phyloP scores from a whole-genome alignment of 2,113 vertebrate species.

The Nibea albiflora region DNA sequence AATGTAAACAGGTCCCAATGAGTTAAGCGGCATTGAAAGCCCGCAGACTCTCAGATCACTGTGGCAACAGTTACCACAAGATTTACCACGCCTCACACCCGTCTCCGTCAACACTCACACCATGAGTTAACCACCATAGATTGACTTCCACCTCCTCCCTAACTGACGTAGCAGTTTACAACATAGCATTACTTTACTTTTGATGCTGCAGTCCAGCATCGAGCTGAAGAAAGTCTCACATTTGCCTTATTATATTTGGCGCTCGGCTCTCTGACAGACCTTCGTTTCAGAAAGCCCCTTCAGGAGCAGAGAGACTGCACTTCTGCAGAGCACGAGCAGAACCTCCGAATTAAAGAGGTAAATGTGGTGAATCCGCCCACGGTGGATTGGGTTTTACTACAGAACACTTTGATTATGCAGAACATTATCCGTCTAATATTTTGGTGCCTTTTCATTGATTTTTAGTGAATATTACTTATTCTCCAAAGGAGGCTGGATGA shows the following conservation, averaged over 20 bases:
- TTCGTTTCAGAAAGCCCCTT: slow-evolving; percentile 5
- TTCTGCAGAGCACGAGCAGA: neutral
- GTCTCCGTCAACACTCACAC: neutral
- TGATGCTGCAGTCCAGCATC: slow-evolving; percentile 2
- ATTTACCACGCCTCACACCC: neutral
- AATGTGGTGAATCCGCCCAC: neutral
- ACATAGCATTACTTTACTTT: neutral
- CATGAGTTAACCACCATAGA: neutral
- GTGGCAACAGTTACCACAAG: neutral
- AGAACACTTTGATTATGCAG: neutral
- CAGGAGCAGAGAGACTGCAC: neutral
- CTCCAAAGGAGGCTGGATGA: neutral
- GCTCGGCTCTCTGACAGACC: slow-evolving; percentile 8
- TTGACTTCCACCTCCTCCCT: neutral
- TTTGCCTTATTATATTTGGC: slow-evolving; percentile 19
- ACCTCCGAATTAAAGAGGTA: neutral
- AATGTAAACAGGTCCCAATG: neutral
- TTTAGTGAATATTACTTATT: neutral
- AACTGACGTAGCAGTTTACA: neutral
- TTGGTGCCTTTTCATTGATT: neutral
- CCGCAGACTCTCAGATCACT: neutral
- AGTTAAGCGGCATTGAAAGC: neutral
- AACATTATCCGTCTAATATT: slow-evolving; percentile 1
- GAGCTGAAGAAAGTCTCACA: neutral
- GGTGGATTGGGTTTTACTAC: neutral